Conservation (phyloP, 1,140 invertebrate species). For the Sminthurides bifidus region DNA sequence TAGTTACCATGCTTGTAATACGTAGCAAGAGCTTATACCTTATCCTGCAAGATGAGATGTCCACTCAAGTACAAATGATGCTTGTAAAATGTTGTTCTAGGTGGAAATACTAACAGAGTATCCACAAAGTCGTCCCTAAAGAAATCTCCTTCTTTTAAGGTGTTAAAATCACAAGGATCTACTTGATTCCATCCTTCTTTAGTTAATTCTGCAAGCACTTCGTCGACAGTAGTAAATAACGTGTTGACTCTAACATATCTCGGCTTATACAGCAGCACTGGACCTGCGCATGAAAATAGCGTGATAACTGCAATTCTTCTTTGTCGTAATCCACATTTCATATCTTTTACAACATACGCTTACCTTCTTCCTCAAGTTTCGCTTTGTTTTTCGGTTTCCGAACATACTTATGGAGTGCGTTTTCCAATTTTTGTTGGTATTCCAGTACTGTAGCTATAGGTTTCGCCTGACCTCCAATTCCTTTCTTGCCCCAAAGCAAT, state of each 20-base stretch:
- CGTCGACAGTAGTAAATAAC: constrained; percentile 50
- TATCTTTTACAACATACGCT: neutral
- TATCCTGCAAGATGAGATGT: constrained; percentile 77
- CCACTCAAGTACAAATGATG: constrained; percentile 55
- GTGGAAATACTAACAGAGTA: constrained; percentile 68
- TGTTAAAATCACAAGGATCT: constrained; percentile 41
- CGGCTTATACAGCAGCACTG: constrained; percentile 46
- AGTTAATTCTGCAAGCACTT: constrained; percentile 51
- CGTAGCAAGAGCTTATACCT: constrained; percentile 47
- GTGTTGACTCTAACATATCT: constrained; percentile 82
- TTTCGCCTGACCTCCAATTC: constrained; percentile 52
- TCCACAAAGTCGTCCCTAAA: constrained; percentile 69
- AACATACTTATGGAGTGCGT: constrained; percentile 19
- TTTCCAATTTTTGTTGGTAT: constrained; percentile 42
- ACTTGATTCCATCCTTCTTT: constrained; percentile 49
- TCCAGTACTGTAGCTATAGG: constrained; percentile 51
- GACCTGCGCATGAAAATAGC: neutral
- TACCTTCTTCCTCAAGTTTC: neutral
- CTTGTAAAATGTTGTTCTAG: constrained; percentile 54
- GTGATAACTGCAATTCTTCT: neutral
- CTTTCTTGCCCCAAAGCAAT: constrained; percentile 60
- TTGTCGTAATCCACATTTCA: neutral
- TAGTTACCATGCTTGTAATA: constrained; percentile 31
- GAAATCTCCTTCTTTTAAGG: constrained; percentile 53
- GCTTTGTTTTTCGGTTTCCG: constrained; percentile 41